These are phyloP conservation scores for Dendrophyllia cribrosa DNA, from an alignment of 64 coral and sea anemone genomes.

Conservation along the genomic window DNA sequence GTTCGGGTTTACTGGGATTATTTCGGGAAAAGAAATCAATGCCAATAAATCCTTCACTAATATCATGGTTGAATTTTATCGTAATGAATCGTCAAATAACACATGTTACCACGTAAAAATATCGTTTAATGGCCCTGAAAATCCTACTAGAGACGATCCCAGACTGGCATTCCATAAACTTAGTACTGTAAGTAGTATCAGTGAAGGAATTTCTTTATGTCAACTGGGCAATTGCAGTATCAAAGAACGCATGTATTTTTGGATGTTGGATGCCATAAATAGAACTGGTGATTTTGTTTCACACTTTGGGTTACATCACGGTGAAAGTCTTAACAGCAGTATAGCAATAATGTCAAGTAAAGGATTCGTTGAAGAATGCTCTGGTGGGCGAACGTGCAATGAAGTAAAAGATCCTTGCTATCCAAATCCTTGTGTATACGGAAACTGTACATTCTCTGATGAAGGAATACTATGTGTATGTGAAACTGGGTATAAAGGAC, in stretches of 20 bases:
- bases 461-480: too few species aligned
- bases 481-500: too few species aligned
- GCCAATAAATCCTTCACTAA: neutral
- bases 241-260: neutral
- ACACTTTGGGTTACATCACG: neutral
- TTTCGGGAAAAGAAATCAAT: neutral
- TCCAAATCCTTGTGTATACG: slow-evolving; percentile 16
- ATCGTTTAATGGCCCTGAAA: neutral
- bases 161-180: neutral
- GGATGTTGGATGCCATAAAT: neutral
- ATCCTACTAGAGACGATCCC: neutral
- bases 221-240: neutral
- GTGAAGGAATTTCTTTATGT: neutral
- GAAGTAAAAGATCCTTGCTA: neutral
- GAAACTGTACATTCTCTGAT: too few species aligned
- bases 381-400: neutral
- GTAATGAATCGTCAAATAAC: neutral
- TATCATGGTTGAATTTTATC: neutral
- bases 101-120: neutral
- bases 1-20: neutral
- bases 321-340: neutral
- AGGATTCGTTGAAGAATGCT: slow-evolving; percentile 13
- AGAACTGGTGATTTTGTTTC: neutral
- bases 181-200: too few species aligned
- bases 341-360: neutral